A percentile compares a stretch with the other conserved stretches of the same genome.
Conservation (phyloP, 2,888 invertebrate species). For the Acrobasis repandana region DNA sequence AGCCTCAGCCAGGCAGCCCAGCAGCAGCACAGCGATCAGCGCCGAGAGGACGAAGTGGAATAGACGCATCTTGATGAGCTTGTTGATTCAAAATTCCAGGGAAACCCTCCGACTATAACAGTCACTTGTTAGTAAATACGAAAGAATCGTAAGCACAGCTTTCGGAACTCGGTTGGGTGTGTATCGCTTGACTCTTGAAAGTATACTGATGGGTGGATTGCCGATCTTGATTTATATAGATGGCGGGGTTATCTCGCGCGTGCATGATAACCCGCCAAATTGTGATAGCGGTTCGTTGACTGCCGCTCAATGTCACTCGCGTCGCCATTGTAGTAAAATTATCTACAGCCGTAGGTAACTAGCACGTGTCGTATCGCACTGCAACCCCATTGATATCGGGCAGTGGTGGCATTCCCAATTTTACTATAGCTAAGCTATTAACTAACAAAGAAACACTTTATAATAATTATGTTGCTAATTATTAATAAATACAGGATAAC, state of each 20-base stretch:
- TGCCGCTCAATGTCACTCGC: slow-evolving; percentile 71
- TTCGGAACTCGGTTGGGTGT: slow-evolving; percentile 35
- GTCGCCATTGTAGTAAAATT: slow-evolving; percentile 70
- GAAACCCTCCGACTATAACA: background rate
- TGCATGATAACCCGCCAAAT: slow-evolving; percentile 73
- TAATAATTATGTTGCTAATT: too few relatives aligned
- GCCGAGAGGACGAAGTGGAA: slow-evolving; percentile 50
- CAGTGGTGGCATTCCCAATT: background rate
- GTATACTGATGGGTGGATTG: slow-evolving; percentile 58
- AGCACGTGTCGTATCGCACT: slow-evolving; percentile 24
- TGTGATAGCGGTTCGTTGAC: slow-evolving; percentile 73
- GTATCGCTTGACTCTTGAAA: slow-evolving; percentile 52
- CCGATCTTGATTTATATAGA: slow-evolving; percentile 63
- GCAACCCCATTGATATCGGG: background rate
- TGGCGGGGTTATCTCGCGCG: slow-evolving; percentile 72
- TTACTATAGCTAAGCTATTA: too few relatives aligned
- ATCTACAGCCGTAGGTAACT: slow-evolving; percentile 48
- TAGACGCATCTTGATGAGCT: slow-evolving; percentile 60
- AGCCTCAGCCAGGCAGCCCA: slow-evolving; percentile 42
- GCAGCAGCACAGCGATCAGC: slow-evolving; percentile 47
- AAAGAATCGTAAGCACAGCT: slow-evolving; percentile 17
- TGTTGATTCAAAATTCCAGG: background rate
- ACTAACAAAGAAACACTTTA: too few relatives aligned
- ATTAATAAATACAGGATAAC: too few relatives aligned
- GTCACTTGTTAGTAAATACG: slow-evolving; percentile 30